Evolutionary conservation across 1,140 invertebrate genomes (phyloP).

Genomic region (Aphidius gifuensis): DNA sequence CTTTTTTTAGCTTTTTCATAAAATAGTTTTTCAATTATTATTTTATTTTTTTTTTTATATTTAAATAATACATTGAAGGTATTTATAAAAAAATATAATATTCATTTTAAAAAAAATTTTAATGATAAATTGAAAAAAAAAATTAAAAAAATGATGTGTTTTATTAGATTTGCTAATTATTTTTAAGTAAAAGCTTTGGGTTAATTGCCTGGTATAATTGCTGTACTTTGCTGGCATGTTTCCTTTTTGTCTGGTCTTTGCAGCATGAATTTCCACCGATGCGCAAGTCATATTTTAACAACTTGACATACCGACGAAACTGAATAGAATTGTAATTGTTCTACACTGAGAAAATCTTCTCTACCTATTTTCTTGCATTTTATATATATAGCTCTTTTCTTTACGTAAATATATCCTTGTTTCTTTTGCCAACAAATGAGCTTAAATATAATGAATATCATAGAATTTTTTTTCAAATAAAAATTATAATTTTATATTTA

Average conservation of each 20-base stretch:
- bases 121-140: no score
- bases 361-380: conserved; percentile 4
- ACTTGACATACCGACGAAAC: conserved; percentile 20
- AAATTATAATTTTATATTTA: background rate
- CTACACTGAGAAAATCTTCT: conserved; percentile 15
- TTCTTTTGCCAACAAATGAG: no score
- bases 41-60: no score
- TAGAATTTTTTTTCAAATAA: background rate
- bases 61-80: no score
- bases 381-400: background rate
- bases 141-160: no score
- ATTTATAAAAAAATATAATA: no score
- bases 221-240: background rate
- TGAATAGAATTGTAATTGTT: conserved; percentile 22
- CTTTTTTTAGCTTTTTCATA: no score
- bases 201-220: conserved; percentile 15
- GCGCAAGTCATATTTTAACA: conserved; percentile 19
- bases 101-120: no score
- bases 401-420: background rate
- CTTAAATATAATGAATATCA: no score
- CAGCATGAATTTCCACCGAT: conserved; percentile 8
- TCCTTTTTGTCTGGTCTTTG: conserved; percentile 3
- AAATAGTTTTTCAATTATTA: no score
- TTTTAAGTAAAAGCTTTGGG: background rate
- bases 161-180: no score